A percentile compares a stretch with the other conserved stretches of the same genome.
phyloP scores from a whole-genome alignment of 2,797 vertebrate species.

The Sibirionetta formosa region DNA sequence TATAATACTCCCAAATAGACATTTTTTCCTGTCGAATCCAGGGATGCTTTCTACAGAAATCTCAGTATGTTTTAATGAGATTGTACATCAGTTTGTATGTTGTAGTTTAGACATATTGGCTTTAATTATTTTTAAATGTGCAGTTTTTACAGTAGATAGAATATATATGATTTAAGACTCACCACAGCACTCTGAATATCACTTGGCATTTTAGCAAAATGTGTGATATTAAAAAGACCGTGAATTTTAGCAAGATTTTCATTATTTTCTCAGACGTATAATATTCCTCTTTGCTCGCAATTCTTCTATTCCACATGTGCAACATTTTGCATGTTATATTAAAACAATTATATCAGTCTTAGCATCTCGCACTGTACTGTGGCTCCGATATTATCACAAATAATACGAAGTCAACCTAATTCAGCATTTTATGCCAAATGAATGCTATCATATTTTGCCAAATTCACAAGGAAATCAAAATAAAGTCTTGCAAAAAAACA shows the following conservation, averaged over 20 bases:
- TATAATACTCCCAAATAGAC: conserved; percentile 33
- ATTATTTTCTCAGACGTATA: conserved; percentile 48
- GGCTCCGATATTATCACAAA: conserved; percentile 9
- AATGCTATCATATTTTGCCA: background rate
- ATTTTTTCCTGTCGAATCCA: conserved; percentile 41
- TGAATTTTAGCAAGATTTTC: conserved; percentile 66
- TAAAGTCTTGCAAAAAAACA: background rate
- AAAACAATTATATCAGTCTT: conserved; percentile 44
- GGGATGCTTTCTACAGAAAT: conserved; percentile 34
- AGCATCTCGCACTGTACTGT: background rate
- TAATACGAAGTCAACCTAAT: conserved; percentile 13
- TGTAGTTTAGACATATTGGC: conserved; percentile 57
- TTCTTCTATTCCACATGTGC: conserved; percentile 37
- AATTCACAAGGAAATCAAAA: background rate
- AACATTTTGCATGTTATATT: conserved; percentile 52
- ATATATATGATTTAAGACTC: conserved; percentile 65
- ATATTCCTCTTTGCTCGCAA: conserved; percentile 20
- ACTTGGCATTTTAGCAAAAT: conserved; percentile 70
- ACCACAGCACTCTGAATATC: conserved; percentile 45
- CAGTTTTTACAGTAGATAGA: conserved; percentile 61
- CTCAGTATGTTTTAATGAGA: conserved; percentile 71
- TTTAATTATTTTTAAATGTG: conserved; percentile 76
- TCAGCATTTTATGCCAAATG: background rate
- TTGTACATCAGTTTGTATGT: conserved; percentile 62
- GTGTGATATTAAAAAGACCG: conserved; percentile 59